phyloP scores from a whole-genome alignment of 2,113 vertebrate genomes.

The Leptobrachium leishanense region DNA sequence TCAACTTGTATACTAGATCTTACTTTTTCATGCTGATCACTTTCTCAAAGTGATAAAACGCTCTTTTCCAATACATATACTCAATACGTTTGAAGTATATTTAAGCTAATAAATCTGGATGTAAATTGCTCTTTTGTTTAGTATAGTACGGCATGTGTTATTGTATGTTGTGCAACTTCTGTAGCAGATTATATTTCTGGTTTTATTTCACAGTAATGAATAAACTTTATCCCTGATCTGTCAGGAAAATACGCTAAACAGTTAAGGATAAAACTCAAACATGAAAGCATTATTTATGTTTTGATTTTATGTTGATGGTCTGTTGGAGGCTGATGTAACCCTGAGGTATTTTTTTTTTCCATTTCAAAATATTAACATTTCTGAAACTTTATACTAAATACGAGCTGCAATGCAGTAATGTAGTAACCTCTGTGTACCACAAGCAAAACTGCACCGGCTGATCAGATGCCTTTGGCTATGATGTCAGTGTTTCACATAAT shows the following conservation, averaged over 20 bases:
- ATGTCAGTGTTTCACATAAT: background rate
- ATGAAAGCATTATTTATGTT: constrained; percentile 47
- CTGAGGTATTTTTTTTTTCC: constrained; percentile 15
- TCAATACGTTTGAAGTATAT: constrained; percentile 1
- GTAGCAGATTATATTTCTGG: constrained; percentile 26
- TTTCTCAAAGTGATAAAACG: too few species aligned
- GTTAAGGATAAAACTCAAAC: constrained; percentile 27
- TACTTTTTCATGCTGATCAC: too few species aligned
- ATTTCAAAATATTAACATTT: constrained; percentile 40
- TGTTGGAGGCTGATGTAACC: constrained; percentile 43
- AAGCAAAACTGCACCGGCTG: constrained; percentile 14
- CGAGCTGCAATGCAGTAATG: constrained; percentile 11
- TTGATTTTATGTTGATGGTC: constrained; percentile 49
- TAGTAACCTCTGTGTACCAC: constrained; percentile 1
- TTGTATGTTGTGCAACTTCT: constrained; percentile 25
- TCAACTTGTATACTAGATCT: too few species aligned
- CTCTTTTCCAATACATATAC: background rate
- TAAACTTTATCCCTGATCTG: constrained; percentile 34
- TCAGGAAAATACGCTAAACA: constrained; percentile 29
- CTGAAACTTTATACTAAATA: constrained; percentile 40
- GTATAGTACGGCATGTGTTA: constrained; percentile 29
- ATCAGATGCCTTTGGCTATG: constrained; percentile 27
- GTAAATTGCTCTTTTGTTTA: constrained; percentile 38
- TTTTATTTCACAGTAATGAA: constrained; percentile 39
- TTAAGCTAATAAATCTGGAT: constrained; percentile 39